Evolutionary conservation across 2,797 vertebrate species (phyloP), one percentile per base, ranked within the genome.

Genomic region (Danio albolineatus): DNA sequence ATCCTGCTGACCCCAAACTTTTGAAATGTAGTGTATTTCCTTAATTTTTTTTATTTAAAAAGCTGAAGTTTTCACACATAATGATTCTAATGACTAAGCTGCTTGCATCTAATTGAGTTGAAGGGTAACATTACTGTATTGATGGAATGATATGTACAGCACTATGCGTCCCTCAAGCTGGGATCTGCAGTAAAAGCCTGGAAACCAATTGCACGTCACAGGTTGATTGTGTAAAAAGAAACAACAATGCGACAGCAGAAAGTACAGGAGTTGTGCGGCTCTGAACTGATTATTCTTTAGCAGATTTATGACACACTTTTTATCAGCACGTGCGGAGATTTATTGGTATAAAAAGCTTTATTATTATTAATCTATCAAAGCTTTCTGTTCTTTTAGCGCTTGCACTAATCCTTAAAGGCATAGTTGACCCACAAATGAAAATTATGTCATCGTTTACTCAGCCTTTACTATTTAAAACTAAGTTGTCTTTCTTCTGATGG

Each of bases 301-400:
- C 39, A 28, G 67, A 73, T 10, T 51, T 36, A 64, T 17, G 60
- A 48, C 5, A 9, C 43, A 17, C n/a, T 57, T 44, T 73, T 13
- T 65, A 73, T 41, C 76, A 72, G 59, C 66, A 46, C 38, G 65
- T 49, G 16, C 44, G 10, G 62, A 64, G 72, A 70, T 76, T 72
- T 56, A 7, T 19, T 54, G 43, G 56, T 12, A 69, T 56, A 77
- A 67, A 39, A 13, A 12, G 54, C 43, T 70, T 60, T 60, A 4
- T 70, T 60, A 4, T 70, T 78, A 53, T 78, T 78, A 60, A 57
- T 76, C 65, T 60, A 60, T 51, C 17, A 70, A 49, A n/a, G 54
- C 65, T 69, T 78, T 78, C 7, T 1, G 21, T 56, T 36, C n/a
- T 54, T 65, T 54, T 43, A 5, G 38, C 49, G 21, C 14, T n/a